A percentile compares a stretch with the other conserved stretches of the same genome.
Conservation (phyloP, 1,140 invertebrate genomes). For the Lineus longissimus region DNA sequence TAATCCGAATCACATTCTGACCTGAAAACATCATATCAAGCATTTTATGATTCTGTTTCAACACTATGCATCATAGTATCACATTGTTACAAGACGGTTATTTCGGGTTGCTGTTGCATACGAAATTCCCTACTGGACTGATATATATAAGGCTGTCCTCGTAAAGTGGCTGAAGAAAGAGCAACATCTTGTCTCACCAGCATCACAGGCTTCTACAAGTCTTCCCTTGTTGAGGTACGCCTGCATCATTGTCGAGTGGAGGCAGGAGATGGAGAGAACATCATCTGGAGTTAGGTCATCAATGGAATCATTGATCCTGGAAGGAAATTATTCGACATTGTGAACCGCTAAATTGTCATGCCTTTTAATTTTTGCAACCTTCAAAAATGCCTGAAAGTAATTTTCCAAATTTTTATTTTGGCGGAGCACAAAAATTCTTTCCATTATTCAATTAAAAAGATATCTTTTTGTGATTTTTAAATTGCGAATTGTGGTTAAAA, state of each 20-base stretch:
- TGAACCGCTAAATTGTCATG: not conserved
- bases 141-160: too few species aligned
- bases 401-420: not conserved
- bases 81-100: too few species aligned
- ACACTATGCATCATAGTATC: too few species aligned
- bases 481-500: too few species aligned
- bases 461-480: too few species aligned
- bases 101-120: too few species aligned
- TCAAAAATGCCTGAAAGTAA: not conserved
- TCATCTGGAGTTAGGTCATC: not conserved
- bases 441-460: not conserved
- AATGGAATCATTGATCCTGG: not conserved
- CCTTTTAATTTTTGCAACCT: not conserved
- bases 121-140: too few species aligned
- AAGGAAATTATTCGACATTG: not conserved
- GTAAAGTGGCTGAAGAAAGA: too few species aligned
- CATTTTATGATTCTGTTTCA: too few species aligned
- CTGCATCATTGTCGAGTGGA: not conserved
- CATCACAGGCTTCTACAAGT: not conserved
- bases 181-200: too few species aligned
- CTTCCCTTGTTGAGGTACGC: not conserved
- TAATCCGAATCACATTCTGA: not conserved
- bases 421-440: not conserved
- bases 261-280: not conserved
- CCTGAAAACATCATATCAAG: too few species aligned